These are phyloP conservation scores for Fulmarus glacialis DNA, from an alignment of 2,113 vertebrate species.

Conservation along the genomic window DNA sequence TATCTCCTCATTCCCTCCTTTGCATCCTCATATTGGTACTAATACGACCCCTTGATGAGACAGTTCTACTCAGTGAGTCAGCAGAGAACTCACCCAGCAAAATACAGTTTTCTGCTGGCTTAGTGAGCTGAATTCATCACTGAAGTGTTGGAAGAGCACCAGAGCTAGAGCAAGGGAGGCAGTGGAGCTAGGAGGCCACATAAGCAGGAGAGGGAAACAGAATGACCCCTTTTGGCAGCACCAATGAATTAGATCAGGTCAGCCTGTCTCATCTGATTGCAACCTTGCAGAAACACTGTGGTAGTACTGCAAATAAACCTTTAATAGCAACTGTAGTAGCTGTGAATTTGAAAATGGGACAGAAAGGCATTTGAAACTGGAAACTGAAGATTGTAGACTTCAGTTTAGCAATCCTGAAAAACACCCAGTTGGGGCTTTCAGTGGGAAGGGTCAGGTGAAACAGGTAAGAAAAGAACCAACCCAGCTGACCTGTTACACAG, in stretches of 20 bases:
- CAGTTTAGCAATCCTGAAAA: neutral
- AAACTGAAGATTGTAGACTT: neutral
- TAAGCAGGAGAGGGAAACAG: neutral
- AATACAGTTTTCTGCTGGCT: neutral
- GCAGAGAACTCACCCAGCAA: neutral
- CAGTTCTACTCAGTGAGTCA: neutral
- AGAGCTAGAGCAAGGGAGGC: neutral
- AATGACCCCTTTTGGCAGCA: neutral
- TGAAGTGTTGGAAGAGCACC: neutral
- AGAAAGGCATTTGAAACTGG: neutral
- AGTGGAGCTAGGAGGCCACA: neutral
- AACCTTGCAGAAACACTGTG: neutral
- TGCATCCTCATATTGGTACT: neutral
- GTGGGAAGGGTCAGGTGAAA: neutral
- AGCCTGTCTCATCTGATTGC: neutral
- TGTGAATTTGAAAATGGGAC: neutral
- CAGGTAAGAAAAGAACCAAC: neutral
- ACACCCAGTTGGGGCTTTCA: neutral
- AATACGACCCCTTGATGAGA: neutral
- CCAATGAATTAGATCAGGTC: neutral
- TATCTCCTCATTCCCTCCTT: neutral
- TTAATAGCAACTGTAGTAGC: neutral
- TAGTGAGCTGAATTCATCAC: neutral
- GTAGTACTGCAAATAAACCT: neutral
- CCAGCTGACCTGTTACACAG: neutral